phyloP scores from a whole-genome alignment of 1,140 invertebrate species.

The Lerema accius region DNA sequence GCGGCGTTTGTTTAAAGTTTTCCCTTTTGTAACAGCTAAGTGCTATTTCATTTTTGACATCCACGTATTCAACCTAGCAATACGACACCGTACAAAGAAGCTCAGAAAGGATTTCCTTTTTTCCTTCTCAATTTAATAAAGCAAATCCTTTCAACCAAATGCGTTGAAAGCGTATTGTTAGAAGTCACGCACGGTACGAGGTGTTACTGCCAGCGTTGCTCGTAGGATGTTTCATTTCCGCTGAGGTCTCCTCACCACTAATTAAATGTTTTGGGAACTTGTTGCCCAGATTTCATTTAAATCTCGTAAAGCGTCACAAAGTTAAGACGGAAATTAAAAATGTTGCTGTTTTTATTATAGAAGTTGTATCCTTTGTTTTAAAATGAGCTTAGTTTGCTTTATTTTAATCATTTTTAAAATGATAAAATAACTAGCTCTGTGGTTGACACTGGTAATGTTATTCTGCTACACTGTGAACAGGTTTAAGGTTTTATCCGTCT shows the following conservation, averaged over 20 bases:
- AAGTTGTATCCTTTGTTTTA: constrained; percentile 51
- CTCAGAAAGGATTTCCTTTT: constrained; percentile 17
- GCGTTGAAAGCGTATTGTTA: constrained; percentile 30
- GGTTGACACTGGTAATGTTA: too few relatives aligned
- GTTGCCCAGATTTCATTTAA: constrained; percentile 67
- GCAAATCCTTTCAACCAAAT: constrained; percentile 27
- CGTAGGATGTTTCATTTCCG: constrained; percentile 67
- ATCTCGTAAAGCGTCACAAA: constrained; percentile 58
- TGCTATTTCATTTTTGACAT: constrained; percentile 55
- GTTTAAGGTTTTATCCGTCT: constrained; percentile 1
- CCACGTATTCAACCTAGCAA: constrained; percentile 18
- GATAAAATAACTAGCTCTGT: background rate
- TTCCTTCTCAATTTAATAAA: constrained; percentile 46
- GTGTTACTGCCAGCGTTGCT: constrained; percentile 45
- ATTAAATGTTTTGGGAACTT: constrained; percentile 76
- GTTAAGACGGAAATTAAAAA: constrained; percentile 70
- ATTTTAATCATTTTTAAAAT: constrained; percentile 34
- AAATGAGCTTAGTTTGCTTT: constrained; percentile 39
- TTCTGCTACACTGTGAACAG: too few relatives aligned
- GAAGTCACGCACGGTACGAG: constrained; percentile 51
- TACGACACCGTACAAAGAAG: background rate
- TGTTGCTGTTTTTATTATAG: constrained; percentile 59
- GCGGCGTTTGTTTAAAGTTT: constrained; percentile 62
- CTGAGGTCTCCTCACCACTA: constrained; percentile 54
- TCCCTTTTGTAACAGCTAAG: constrained; percentile 62